phyloP scores from a whole-genome alignment of 2,888 invertebrate genomes.

The Herminia tarsipennalis region DNA sequence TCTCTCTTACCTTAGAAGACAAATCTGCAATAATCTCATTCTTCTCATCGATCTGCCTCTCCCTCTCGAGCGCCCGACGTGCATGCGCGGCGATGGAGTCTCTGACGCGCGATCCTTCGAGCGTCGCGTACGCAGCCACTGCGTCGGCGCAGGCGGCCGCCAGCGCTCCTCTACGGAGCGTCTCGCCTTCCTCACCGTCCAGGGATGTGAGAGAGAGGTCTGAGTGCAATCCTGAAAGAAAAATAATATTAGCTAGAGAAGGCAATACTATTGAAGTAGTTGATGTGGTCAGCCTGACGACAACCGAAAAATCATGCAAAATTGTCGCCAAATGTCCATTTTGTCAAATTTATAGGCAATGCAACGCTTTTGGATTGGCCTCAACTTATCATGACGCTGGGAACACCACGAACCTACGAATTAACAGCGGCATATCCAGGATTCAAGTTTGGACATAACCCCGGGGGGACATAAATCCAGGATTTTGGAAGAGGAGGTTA shows the following conservation, averaged over 20 bases:
- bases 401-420: too few species aligned
- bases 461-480: too few species aligned
- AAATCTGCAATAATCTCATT: constrained; percentile 92
- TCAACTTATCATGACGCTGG: too few species aligned
- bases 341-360: too few species aligned
- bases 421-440: too few species aligned
- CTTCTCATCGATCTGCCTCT: constrained; percentile 92
- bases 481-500: too few species aligned
- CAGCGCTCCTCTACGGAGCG: constrained; percentile 86
- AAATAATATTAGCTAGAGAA: not conserved
- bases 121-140: constrained; percentile 89
- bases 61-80: constrained; percentile 90
- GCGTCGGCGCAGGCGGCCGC: constrained; percentile 91
- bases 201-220: constrained; percentile 89
- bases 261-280: too few species aligned
- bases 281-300: too few species aligned
- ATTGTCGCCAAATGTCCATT: too few species aligned
- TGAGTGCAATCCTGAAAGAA: constrained; percentile 86
- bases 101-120: constrained; percentile 90
- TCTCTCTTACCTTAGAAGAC: constrained; percentile 89
- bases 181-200: constrained; percentile 82
- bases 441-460: too few species aligned
- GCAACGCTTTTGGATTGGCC: too few species aligned
- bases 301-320: too few species aligned
- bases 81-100: constrained; percentile 92